phyloP scores from a whole-genome alignment of 2,888 invertebrate species.

The Elmis aenea region DNA sequence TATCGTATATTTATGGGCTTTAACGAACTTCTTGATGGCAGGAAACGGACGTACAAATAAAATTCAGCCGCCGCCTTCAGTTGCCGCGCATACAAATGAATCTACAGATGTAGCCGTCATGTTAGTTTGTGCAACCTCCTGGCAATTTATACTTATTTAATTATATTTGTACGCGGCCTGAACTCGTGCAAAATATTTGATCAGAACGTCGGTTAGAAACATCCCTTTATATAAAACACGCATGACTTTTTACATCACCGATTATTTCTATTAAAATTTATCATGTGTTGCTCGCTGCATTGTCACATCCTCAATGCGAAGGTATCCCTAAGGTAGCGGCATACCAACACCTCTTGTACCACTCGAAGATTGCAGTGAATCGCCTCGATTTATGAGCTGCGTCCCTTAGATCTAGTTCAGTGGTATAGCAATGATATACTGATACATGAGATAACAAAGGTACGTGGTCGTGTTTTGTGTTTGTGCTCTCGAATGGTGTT shows the following conservation, averaged over 20 bases:
- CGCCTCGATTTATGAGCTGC: conserved; percentile 18
- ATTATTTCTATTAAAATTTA: conserved; percentile 23
- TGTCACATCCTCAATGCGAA: conserved; percentile 29
- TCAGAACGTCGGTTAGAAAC: conserved; percentile 14
- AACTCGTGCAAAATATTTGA: too few relatives aligned
- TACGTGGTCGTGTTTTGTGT: conserved; percentile 40
- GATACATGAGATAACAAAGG: conserved; percentile 30
- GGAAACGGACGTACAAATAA: too few relatives aligned
- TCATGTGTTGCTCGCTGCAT: conserved; percentile 42
- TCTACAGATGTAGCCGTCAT: too few relatives aligned
- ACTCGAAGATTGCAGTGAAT: conserved; percentile 28
- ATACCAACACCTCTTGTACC: conserved; percentile 28
- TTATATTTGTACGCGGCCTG: too few relatives aligned
- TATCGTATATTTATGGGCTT: too few relatives aligned
- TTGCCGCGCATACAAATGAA: too few relatives aligned
- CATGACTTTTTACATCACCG: conserved; percentile 17
- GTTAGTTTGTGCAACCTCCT: too few relatives aligned
- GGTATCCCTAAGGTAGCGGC: conserved; percentile 26
- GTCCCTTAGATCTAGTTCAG: conserved; percentile 41
- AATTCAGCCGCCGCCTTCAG: too few relatives aligned
- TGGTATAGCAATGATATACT: conserved; percentile 37
- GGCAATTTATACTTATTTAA: too few relatives aligned
- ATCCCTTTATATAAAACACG: conserved; percentile 7
- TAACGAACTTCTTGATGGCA: too few relatives aligned
- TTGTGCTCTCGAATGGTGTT: conserved; percentile 37